Base-by-base conservation (phyloP, 2,113 vertebrate species). In the Sapajus apella region DNA sequence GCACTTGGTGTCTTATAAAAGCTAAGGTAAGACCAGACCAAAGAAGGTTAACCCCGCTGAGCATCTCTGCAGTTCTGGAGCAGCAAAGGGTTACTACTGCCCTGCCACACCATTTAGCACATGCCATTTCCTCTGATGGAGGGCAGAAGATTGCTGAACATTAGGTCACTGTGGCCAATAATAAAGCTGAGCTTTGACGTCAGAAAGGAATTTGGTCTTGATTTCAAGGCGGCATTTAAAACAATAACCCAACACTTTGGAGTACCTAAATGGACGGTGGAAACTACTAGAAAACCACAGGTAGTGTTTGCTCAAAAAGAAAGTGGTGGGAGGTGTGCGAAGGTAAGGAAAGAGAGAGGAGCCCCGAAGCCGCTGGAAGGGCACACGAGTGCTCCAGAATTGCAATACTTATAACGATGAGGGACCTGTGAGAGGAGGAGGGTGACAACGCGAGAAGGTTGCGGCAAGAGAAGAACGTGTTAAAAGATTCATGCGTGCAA, bases 251-350 rank as follows among this genome's bases (percentile, higher is more conserved):
- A 50, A 80, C 81, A 70, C 93, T 94, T 94, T 91, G 96, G 90
- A 97, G 95, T 93, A 81, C 96, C 96, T 97, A 97, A 97, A 97
- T 98, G 97, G 98, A 97, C 56, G 85, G 85, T 97, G 85, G 90
- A 89, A 96, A 90, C 87, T 58, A 85, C 0, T 1, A 83, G 97
- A 84, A 98, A 98, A 97, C 97, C 97, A 94, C 98, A 98, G 97
- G 97, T 96, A 90, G 88, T 1, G 3, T 87, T 83, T 72, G 97
- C 87, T 95, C 97, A 95, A 55, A 86, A 73, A 89, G 72, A 95
- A 88, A 96, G 96, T 88, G 94, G 79, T 85, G 77, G 84, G 97
- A 95, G 96, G 94, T 75, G 68, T 88, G 87, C 12, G 85, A 92
- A 98, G 97, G 95, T 94, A 90, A n/a, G 56, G 84, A n/a, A 76